Evolutionary conservation across 2,113 vertebrate species (phyloP), one percentile per base, ranked within the genome.

Genomic region (Sphyrna mokarran): DNA sequence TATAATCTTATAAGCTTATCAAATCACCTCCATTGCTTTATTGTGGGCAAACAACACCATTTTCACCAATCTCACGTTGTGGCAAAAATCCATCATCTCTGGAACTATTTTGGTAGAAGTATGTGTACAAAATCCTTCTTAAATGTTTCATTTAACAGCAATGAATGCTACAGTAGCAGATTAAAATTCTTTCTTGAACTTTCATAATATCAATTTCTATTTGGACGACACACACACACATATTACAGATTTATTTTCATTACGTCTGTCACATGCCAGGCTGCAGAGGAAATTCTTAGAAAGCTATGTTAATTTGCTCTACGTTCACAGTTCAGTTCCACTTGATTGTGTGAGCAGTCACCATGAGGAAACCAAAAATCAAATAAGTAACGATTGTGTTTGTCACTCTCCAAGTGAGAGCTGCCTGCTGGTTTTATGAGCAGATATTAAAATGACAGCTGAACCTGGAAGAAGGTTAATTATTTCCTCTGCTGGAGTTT

Each of bases 401-500:
- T 95, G 40, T 95, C 94, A 95, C 68, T 43, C 26, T 70, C 22
- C 1, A 33, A 94, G 94, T 95, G 95, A 93, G 95, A 96, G 96
- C 96, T 33, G 95, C 96, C 96, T 90, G 95, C 96, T 96, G 96
- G 69, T 96, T 96, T 96, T 96, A 97, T 96, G 96, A 96, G 96
- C 83, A 96, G 96, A 96, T 96, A 96, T 86, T 96, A 96, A 96
- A 96, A 96, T 96, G 96, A 96, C 96, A 96, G 96, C 96, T 40
- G 96, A 96, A 96, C 96, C 95, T 95, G 96, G 96, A 96, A 97
- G 95, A 96, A 96, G 96, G 97, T 97, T 97, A 97, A 97, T 97
- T 96, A 97, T 97, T 97, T 96, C 96, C 96, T 95, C 95, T 96
- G 96, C 96, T 96, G 96, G 96, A 96, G 80, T 66, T 96, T 76